Percentiles rank a stretch among this genome's conserved stretches.
Conservation (phyloP, 1,140 invertebrate genomes). For the Drosophila jambulina region DNA sequence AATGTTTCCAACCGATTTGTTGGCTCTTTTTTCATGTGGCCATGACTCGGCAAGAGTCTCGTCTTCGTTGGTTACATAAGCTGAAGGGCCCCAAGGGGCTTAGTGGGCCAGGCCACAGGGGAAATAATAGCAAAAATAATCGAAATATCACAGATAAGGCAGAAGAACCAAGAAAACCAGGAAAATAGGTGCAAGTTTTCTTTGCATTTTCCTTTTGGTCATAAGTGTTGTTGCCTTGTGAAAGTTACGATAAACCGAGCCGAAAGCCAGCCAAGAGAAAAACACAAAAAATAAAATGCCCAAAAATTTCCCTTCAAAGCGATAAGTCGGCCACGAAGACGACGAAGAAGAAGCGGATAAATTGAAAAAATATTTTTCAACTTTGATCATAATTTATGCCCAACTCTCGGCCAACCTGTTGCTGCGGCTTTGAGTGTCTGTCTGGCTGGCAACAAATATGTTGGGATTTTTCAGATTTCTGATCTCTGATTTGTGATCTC, state of each 20-base stretch:
- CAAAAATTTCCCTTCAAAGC: conserved; percentile 56
- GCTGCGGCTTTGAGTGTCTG: conserved; percentile 25
- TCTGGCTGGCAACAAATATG: conserved; percentile 33
- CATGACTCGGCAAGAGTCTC: conserved; percentile 32
- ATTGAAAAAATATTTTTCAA: conserved; percentile 52
- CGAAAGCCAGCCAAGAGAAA: conserved; percentile 22
- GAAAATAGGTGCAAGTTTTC: conserved; percentile 7
- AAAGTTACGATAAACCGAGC: conserved; percentile 47
- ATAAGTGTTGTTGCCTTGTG: conserved; percentile 41
- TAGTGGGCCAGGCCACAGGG: conserved; percentile 14
- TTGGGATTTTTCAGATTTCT: conserved; percentile 18
- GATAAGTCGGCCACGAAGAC: conserved; percentile 55
- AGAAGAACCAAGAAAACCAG: conserved; percentile 12
- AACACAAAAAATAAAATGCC: conserved; percentile 11
- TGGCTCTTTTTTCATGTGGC: conserved; percentile 7
- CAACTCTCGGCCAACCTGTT: conserved; percentile 40
- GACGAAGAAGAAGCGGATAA: conserved; percentile 20
- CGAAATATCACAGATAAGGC: background rate
- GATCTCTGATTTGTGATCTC: conserved; percentile 10
- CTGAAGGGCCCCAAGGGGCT: conserved; percentile 1
- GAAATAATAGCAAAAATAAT: background rate
- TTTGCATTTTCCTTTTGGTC: conserved; percentile 9
- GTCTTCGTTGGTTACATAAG: conserved; percentile 37
- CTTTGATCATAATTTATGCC: conserved; percentile 72
- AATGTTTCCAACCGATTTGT: conserved; percentile 19